Base-by-base conservation (phyloP, 2,113 vertebrate genomes). In the Epinephelus fuscoguttatus region DNA sequence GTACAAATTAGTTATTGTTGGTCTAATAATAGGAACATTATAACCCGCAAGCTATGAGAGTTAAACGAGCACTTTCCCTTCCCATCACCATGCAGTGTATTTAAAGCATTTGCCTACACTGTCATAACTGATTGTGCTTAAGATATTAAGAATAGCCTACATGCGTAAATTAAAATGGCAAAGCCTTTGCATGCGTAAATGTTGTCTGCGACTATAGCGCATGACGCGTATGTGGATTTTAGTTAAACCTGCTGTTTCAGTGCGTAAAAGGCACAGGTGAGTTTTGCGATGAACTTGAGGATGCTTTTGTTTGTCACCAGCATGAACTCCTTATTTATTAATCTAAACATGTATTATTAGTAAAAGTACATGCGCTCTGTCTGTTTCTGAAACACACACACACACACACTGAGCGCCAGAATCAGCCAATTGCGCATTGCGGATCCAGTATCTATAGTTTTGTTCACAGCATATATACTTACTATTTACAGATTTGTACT, bases 251-350 rank as follows among this genome's bases (percentile, higher is more conserved):
- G 21, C 9, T n/a, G 4, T 63, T 47, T 45, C 8, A 66, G 19
- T 25, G 3, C 25, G 17, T 33, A 9, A 13, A 25, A 71, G n/a
- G 21, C 52, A 25, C 75, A 84, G 74, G 80, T 82, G 79, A 89
- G 27, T 59, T 79, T 17, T 25, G 23, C 64, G 12, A 1, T 70
- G 13, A 75, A 78, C 21, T 40, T 62, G 25, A 64, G 27, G 17
- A 53, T n/a, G 15, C 15, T 11, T 53, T 47, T 49, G 19, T 45
- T 5, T 23, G 4, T 23, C 4, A 1, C n/a, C n/a, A 15, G 23
- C 3, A 21, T 33, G 13, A 30, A 40, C 2, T 25, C 3, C 3
- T 10, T 17, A 2, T 55, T 67, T n/a, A 25, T 17, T 18, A 0
- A 21, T 52, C 15, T 56, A 12, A 21, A 40, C 18, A 23, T n/a